phyloP scores from a whole-genome alignment of 2,888 invertebrate genomes.

The Mamestra brassicae region DNA sequence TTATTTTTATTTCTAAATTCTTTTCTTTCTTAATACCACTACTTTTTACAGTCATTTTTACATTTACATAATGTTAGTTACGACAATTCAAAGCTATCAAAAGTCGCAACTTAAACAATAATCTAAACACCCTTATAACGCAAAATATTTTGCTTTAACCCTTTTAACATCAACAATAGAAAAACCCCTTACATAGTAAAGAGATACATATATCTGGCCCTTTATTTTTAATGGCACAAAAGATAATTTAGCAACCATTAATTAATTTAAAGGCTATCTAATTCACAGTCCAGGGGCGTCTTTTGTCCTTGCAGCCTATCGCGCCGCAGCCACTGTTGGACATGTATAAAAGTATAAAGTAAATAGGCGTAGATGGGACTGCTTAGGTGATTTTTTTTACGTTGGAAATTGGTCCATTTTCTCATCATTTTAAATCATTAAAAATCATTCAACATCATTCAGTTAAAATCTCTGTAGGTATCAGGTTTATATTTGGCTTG shows the following conservation, averaged over 20 bases:
- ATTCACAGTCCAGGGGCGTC: constrained; percentile 77
- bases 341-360: no score
- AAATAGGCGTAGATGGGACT: constrained; percentile 57
- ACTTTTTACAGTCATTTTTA: no score
- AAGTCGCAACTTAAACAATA: not conserved
- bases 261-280: constrained; percentile 81
- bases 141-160: constrained; percentile 40
- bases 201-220: constrained; percentile 59
- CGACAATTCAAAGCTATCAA: constrained; percentile 15
- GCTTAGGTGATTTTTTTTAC: no score
- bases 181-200: constrained; percentile 34
- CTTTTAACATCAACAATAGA: constrained; percentile 61
- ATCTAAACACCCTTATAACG: constrained; percentile 1
- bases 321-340: constrained; percentile 50
- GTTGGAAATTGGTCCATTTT: no score
- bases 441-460: no score
- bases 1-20: no score
- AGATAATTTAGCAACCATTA: constrained; percentile 72
- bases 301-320: constrained; percentile 74
- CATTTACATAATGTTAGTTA: no score
- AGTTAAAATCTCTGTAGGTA: no score
- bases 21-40: no score
- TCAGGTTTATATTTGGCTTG: no score
- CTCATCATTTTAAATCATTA: no score
- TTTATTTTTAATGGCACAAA: constrained; percentile 69